phyloP scores from a whole-genome alignment of 2,797 vertebrate species.

The Anguilla anguilla region DNA sequence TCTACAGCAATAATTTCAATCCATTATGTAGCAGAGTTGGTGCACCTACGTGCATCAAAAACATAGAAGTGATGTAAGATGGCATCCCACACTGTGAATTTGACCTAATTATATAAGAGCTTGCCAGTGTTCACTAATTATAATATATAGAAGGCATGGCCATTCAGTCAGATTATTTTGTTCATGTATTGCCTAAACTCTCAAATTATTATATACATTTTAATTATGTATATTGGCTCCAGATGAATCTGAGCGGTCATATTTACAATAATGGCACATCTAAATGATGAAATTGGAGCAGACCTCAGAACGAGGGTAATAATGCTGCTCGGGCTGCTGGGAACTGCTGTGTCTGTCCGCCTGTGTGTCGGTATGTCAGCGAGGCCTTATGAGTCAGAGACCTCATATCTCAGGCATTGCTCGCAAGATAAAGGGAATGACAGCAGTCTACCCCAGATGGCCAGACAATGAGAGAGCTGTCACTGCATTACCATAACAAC shows the following conservation, averaged over 20 bases:
- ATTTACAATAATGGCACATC: not conserved
- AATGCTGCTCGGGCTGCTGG: slow-evolving; percentile 53
- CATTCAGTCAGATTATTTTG: not conserved
- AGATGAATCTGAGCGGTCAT: not conserved
- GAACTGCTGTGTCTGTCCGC: slow-evolving; percentile 30
- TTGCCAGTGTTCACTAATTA: not conserved
- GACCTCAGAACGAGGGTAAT: slow-evolving; percentile 41
- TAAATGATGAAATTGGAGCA: slow-evolving; percentile 38
- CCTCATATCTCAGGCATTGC: slow-evolving; percentile 27
- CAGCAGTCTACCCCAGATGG: slow-evolving; percentile 66
- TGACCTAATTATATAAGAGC: not conserved
- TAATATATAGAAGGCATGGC: not conserved
- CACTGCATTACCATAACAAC: slow-evolving; percentile 76
- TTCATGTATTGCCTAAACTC: not conserved
- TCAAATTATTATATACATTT: not conserved
- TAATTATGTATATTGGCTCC: not conserved
- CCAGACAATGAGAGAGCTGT: slow-evolving; percentile 61
- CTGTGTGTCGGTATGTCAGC: slow-evolving; percentile 29
- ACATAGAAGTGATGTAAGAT: not conserved
- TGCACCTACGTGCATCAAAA: not conserved
- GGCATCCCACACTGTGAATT: not conserved
- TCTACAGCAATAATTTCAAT: not conserved
- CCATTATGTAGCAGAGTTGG: not conserved
- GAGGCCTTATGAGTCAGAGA: slow-evolving; percentile 33
- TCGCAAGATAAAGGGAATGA: slow-evolving; percentile 45